phyloP scores from a whole-genome alignment of 2,797 vertebrate species.

The Selene dorsalis region DNA sequence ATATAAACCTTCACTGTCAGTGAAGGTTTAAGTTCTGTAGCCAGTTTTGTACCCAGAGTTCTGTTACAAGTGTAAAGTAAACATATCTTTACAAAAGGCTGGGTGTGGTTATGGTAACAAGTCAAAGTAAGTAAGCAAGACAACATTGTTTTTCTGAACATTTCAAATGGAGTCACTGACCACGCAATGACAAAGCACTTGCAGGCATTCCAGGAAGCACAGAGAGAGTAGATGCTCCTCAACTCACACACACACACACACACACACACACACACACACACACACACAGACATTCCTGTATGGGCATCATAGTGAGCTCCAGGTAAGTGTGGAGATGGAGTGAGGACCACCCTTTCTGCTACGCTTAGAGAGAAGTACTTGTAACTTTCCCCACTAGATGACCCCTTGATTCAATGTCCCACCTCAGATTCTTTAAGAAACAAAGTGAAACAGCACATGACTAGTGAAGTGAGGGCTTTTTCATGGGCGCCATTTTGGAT shows the following conservation, averaged over 20 bases:
- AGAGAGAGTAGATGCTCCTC: not conserved
- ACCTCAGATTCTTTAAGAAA: no score
- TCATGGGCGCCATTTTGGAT: no score
- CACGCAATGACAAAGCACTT: constrained; percentile 1
- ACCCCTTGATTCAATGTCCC: no score
- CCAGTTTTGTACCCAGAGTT: not conserved
- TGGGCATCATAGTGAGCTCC: no score
- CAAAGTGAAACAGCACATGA: no score
- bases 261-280: not conserved
- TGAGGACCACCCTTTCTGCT: no score
- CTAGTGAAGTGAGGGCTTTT: no score
- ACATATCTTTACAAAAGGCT: constrained; percentile 24
- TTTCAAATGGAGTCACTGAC: constrained; percentile 23
- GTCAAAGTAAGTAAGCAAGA: not conserved
- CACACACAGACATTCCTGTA: no score
- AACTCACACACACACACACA: no score
- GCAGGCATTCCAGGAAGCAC: not conserved
- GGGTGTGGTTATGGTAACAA: not conserved
- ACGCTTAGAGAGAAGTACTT: no score
- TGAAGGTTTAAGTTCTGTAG: constrained; percentile 13
- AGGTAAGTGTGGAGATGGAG: no score
- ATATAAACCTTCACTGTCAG: constrained; percentile 3
- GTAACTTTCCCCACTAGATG: no score
- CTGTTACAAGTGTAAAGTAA: constrained; percentile 22
- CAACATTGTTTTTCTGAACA: constrained; percentile 5